Base-by-base conservation (phyloP, 1,140 invertebrate species). In the Aleiodes sp. region DNA sequence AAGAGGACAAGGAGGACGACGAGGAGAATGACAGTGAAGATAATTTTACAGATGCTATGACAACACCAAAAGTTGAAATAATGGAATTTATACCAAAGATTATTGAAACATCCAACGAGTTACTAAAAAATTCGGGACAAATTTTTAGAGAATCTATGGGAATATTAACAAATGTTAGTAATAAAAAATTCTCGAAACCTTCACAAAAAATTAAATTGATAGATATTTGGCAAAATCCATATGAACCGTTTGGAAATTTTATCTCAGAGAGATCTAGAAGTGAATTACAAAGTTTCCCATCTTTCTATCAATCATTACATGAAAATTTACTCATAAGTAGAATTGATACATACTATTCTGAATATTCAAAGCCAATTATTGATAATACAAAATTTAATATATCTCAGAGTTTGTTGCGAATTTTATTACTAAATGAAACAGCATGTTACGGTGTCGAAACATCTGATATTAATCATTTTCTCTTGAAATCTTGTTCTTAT, bases 1-100 rank as follows among this genome's bases (percentile, higher is more conserved):
- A 77, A 63, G 65, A 68, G 21, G 75, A 71, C 63, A 71, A 70
- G 43, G 68, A 74, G 35, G 72, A 75, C 9, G 73, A 74, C 41
- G 74, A 67, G 4, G 65, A 59, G 21, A 68, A 68, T 2, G 75
- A 74, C 4, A 80, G 74, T 16, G 80, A 83, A 33, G 81, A 81
- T 62, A 77, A 84, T 64, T 83, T 84, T 46, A 75, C 71, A 4
- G 80, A 84, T 66, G 77, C 80, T 52, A 65, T 81, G 60, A 82
- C 81, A 29, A 81, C 76, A 6, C 78, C 78, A 26, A 75, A 79
- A 57, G 28, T 74, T 61, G 82, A 86, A 70, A 75, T 70, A 4
- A 82, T 80, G 73, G 83, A 85, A 65, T 83, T 86, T 35, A 78
- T 86, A 60, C 84, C 85, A 60, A 84, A 84, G 64, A 80, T 86